Evolutionary conservation across 1,140 invertebrate species (phyloP).

Genomic region (Samia ricini): DNA sequence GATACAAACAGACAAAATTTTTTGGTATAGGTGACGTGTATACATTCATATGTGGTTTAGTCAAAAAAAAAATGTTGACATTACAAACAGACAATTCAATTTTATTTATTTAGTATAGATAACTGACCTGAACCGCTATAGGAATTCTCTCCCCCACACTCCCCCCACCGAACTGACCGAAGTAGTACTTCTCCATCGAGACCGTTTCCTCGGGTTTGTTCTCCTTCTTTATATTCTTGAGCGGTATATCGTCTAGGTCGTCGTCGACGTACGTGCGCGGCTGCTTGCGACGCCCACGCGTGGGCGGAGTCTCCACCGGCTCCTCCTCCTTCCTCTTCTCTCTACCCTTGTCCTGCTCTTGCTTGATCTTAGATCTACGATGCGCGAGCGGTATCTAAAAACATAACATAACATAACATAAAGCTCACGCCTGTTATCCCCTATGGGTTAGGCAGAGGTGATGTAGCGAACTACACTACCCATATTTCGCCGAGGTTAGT

Average conservation of each 20-base stretch:
- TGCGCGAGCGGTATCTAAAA: conserved; percentile 51
- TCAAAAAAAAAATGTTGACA: no score
- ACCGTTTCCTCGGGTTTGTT: conserved; percentile 60
- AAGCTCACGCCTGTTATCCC: no score
- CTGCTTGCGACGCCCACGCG: conserved; percentile 41
- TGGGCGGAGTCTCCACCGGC: conserved; percentile 32
- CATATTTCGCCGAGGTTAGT: no score
- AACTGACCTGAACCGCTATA: conserved; percentile 64
- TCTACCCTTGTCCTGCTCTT: conserved; percentile 46
- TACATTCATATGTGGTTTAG: no score
- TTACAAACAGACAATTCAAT: no score
- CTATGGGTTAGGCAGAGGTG: no score
- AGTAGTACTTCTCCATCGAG: conserved; percentile 79
- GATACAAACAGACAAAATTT: no score
- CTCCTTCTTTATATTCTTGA: conserved; percentile 73
- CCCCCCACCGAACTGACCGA: conserved; percentile 75
- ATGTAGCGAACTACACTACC: no score
- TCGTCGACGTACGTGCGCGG: conserved; percentile 52
- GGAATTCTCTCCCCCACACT: conserved; percentile 30
- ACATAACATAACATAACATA: background rate
- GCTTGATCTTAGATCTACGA: conserved; percentile 61
- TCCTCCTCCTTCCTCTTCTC: conserved; percentile 35
- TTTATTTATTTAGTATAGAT: no score
- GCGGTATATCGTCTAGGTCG: conserved; percentile 62
- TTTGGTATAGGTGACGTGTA: no score